These are phyloP conservation scores for Tapera naevia DNA, from an alignment of 2,797 vertebrate species.

Conservation along the genomic window DNA sequence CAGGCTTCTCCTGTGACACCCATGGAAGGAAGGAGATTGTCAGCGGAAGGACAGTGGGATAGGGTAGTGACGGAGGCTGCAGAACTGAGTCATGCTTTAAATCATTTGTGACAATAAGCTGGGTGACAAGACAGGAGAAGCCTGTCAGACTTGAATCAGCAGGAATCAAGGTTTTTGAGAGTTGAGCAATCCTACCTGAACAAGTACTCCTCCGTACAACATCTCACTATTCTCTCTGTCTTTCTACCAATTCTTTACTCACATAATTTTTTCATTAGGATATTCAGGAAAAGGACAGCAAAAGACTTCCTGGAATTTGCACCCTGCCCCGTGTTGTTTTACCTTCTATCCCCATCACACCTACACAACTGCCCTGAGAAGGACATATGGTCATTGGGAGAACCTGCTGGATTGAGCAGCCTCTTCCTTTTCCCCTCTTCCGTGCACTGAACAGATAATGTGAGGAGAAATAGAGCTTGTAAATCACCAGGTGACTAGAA, in stretches of 20 bases:
- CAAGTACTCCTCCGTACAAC: not conserved
- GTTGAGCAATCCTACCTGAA: not conserved
- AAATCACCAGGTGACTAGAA: not conserved
- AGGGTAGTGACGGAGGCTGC: not conserved
- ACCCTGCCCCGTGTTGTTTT: not conserved
- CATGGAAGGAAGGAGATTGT: not conserved
- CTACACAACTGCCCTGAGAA: not conserved
- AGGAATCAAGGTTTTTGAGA: not conserved
- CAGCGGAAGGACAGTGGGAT: not conserved
- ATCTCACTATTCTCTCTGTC: rapidly evolving
- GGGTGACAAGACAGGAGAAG: not conserved
- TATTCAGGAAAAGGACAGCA: not conserved
- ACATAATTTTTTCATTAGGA: not conserved
- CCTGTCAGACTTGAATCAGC: not conserved
- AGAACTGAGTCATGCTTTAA: not conserved
- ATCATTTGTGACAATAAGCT: not conserved
- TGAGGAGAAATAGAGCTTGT: not conserved
- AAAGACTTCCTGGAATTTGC: not conserved
- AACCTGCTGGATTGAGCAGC: not conserved
- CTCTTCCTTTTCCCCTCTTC: not conserved
- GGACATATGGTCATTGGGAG: rapidly evolving
- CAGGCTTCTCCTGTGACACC: not conserved
- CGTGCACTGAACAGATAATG: not conserved
- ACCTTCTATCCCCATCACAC: not conserved
- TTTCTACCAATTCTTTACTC: not conserved